These are phyloP conservation scores for Tamandua tetradactyla DNA, from an alignment of 2,797 vertebrate genomes.

Conservation along the genomic window DNA sequence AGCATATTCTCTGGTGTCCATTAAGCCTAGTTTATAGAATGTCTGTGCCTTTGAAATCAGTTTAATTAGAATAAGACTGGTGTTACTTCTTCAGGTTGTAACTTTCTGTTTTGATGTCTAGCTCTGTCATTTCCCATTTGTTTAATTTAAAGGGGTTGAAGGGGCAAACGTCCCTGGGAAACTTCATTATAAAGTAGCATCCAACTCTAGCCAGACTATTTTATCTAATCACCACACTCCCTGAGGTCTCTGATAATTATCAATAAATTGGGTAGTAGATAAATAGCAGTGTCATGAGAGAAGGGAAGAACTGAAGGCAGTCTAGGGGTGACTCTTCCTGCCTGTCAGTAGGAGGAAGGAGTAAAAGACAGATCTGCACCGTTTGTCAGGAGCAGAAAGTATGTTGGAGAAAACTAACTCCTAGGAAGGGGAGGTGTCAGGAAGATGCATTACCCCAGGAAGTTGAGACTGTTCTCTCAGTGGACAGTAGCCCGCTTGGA, in stretches of 20 bases:
- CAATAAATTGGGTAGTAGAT: constrained; percentile 60
- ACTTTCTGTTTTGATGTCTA: neutral
- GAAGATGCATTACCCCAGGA: constrained; percentile 77
- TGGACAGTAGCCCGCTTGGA: constrained; percentile 62
- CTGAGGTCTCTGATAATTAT: constrained; percentile 61
- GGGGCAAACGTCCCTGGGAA: neutral
- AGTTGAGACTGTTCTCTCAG: constrained; percentile 54
- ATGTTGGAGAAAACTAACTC: constrained; percentile 71
- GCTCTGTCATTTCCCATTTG: constrained; percentile 46
- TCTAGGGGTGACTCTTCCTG: constrained; percentile 45
- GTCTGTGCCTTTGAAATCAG: constrained; percentile 30
- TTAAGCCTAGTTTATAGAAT: neutral
- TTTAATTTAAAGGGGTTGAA: constrained; percentile 59
- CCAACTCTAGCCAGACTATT: neutral
- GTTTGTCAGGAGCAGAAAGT: constrained; percentile 59
- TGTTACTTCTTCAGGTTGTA: neutral
- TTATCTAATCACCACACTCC: constrained; percentile 23
- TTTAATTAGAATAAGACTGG: constrained; percentile 32
- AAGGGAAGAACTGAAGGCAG: constrained; percentile 24
- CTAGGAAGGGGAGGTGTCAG: constrained; percentile 62
- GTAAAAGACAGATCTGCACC: constrained; percentile 35
- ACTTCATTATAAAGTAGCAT: neutral
- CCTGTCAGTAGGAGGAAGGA: constrained; percentile 20
- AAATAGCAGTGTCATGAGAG: neutral
- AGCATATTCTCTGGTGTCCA: neutral